Base-by-base conservation (phyloP, 2,797 vertebrate species). In the Gymnoscopelus braueri region DNA sequence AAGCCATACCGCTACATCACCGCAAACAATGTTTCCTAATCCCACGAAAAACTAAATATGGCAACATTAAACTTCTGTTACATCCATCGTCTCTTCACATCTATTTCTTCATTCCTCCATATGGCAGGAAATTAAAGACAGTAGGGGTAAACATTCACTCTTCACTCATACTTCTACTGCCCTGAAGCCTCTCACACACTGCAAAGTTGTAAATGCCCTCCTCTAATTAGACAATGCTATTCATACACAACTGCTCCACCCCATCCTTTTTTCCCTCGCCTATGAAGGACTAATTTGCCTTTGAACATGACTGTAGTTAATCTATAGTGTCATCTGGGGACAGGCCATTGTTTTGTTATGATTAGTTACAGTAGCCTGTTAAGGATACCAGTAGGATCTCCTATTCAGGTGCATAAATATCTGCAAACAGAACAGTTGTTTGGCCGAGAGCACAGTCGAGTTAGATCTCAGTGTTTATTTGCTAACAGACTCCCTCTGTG, bases 401-500 rank as follows among this genome's bases (percentile, higher is more conserved):
- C 68, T 65, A 79, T 74, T 87, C 85, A 89, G 82, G 77, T 82
- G 77, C 79, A 75, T 80, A 70, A 75, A 82, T 76, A 69, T 85
- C 71, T 65, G 72, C 78, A 71, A 74, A 55, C 73, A 69, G 75
- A 72, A 24, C 11, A 61, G 73, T 65, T 76, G 74, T 87, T 83
- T 78, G 81, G 74, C 67, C 62, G 75, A 44, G 68, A 78, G 63
- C 29, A 29, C 39, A 53, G 78, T 74, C 50, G 69, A 79, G 82
- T 79, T 74, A 71, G 84, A 86, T 80, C 84, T 75, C 72, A 26
- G 79, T 89, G 87, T 93, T 92, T 91, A 90, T 92, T 88, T 91
- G 91, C 85, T 82, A 90, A 90, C 88, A 92, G 90, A 87, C 88
- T 90, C 84, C 78, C 81, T 86, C 86, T 91, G 85, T 92, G 88